Conservation (phyloP, 2,888 invertebrate species). For the Lithodes maja region DNA sequence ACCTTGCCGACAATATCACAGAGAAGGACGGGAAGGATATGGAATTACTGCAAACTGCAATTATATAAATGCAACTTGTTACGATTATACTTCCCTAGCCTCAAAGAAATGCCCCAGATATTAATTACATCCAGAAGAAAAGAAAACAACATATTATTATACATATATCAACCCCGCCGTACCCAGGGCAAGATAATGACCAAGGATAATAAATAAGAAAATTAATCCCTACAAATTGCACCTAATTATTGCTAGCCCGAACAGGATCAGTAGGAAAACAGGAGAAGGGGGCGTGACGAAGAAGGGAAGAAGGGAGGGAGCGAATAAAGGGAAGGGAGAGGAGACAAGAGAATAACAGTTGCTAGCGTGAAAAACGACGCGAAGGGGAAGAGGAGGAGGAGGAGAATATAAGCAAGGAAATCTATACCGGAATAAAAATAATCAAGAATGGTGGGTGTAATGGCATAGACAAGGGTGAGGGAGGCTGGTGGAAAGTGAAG, state of each 20-base stretch:
- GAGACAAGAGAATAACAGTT: not conserved
- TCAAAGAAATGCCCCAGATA: not conserved
- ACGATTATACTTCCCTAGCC: not conserved
- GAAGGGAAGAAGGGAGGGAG: conserved; percentile 6
- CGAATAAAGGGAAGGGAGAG: not conserved
- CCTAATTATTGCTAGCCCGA: conserved; percentile 35
- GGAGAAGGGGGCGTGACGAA: not conserved
- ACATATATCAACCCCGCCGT: conserved; percentile 11
- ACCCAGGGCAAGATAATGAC: conserved; percentile 25
- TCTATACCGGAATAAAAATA: conserved; percentile 9
- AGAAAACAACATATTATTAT: conserved; percentile 14
- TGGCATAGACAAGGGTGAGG: not conserved
- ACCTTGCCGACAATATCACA: too few species aligned
- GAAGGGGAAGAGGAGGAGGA: conserved; percentile 5
- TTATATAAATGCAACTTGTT: not conserved
- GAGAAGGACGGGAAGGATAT: too few species aligned
- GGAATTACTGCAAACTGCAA: not conserved
- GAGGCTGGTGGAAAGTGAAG: not conserved
- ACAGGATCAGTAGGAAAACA: conserved; percentile 28
- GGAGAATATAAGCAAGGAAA: conserved; percentile 16
- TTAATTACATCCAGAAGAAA: not conserved
- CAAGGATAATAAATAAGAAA: conserved; percentile 32
- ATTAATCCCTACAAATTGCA: conserved; percentile 32
- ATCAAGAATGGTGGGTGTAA: not conserved
- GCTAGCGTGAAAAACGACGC: not conserved